Base-by-base conservation (phyloP, 2,888 invertebrate genomes). In the Therioaphis trifolii region DNA sequence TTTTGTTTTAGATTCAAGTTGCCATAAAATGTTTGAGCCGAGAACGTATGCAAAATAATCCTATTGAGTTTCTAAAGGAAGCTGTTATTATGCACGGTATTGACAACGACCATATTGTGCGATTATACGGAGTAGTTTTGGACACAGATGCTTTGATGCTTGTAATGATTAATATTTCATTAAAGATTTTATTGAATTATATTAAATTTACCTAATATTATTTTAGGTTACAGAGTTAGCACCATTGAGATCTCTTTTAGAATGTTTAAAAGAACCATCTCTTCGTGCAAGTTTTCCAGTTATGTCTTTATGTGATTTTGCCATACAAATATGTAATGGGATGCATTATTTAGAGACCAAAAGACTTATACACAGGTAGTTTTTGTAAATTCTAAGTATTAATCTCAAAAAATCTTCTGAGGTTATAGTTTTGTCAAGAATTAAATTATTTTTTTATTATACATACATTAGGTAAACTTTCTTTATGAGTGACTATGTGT, bases 41-140 rank as follows among this genome's bases (percentile, higher is more conserved):
- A 85, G 98, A 98, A 88, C 92, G 96, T 84, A 95, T 99, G 95
- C 96, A 97, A 87, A 96, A 96, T 86, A 97, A 97, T 89, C 96
- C 97, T 0, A 94, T 97, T 86, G 98, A 98, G 89, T 98, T 99
- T 90, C 90, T 99, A 75, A 98, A 98, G 89, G 99, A 99, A 89
- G 99, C 99, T 0, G 96, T 96, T 15, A 97, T 98, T 86, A 98
- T 99, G 98, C 98, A 99, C 89, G 94, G 95, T 85, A 97, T 99
- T 87, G 96, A 98, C 88, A 98, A 99, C 89, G 96, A 97, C 85
- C 96, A 97, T 88, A 97, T 99, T 87, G 98, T 99, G 4, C 91
- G 97, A n/a, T 91, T 99, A 84, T 99, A 96, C 89, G 99, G 99
- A 3, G 98, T 99, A 21, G 99, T 98, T 4, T 90, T 99, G 84